A percentile compares a stretch with the other conserved stretches of the same genome.
Evolutionary conservation across 2,113 vertebrate genomes (phyloP).

Genomic region (Nipponia nippon): DNA sequence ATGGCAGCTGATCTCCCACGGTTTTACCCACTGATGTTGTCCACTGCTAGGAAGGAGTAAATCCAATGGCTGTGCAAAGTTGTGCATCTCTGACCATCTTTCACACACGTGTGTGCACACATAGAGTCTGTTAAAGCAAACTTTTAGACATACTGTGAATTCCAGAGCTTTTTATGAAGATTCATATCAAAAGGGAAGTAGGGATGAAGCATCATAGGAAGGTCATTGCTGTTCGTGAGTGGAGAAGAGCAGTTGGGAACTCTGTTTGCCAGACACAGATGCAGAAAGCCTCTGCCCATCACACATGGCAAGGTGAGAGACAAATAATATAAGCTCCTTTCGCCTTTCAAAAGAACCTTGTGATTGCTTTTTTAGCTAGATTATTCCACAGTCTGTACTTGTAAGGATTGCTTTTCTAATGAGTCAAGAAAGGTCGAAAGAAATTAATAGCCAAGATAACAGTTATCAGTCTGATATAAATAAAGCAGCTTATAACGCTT

Average conservation of each 20-base stretch:
- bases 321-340: background rate
- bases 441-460: slow-evolving; percentile 29
- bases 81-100: background rate
- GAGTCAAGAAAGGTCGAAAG: background rate
- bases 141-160: background rate
- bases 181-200: background rate
- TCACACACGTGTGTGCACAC: background rate
- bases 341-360: slow-evolving; percentile 4
- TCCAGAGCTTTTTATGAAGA: background rate
- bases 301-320: background rate
- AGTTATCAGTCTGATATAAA: background rate
- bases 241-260: background rate
- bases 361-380: background rate
- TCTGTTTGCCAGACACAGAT: accelerated
- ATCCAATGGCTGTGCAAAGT: background rate
- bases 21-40: background rate
- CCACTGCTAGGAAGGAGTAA: background rate
- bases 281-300: background rate
- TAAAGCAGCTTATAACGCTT: background rate
- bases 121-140: background rate
- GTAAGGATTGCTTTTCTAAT: background rate
- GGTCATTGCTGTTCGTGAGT: background rate
- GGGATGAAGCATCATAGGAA: background rate
- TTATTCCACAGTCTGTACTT: slow-evolving; percentile 36
- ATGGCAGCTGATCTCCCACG: background rate